Evolutionary conservation across 2,113 vertebrate genomes (phyloP), one percentile per base, ranked within the genome.

Genomic region (Clarias batrachus): DNA sequence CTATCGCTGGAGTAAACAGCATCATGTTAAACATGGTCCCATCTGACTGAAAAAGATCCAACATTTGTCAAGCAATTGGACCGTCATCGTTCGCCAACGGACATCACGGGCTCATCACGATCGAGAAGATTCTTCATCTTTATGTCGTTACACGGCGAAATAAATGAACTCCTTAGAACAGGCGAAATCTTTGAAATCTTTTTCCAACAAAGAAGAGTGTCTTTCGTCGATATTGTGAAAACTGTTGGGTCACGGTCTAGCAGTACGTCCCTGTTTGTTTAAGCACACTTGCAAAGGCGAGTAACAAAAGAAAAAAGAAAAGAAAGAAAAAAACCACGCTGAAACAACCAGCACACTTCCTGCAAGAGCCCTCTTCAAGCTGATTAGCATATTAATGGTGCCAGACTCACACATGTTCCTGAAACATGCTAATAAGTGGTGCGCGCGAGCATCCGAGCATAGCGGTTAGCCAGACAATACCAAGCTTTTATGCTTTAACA

Each of bases 301-400:
- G 48, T 21, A 82, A 78, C 48, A 83, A 81, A 86, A 70, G 76
- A 59, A 83, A 77, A 83, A 48, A 77, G 66, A 83, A 37, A 37
- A 37, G 66, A 83, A 37, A 37, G 3, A 59, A 83, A 68, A 83
- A 48, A 77, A 68, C 78, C 41, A 87, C 59, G 48, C 81, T 59
- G 70, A 85, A 86, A 83, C 86, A 82, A 86, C 59, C 86, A 57
- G 81, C 84, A 86, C 65, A 56, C 56, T 37, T 86, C 56, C 70
- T 81, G n/a, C 73, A 87, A 88, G 65, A 80, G 56, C 11, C 33
- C 80, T 84, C 74, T 63, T 86, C 81, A 68, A 88, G 81, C 86
- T 83, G 65, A 88, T 88, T 89, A 85, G 57, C 81, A 89, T 87
- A 85, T 83, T 83, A 89, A 89, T 83, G 73, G 85, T 87, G 84